Evolutionary conservation across 30 jellyfish, hydroid and myxozoan species (phyloP).

Genomic region (Catostylus mosaicus): DNA sequence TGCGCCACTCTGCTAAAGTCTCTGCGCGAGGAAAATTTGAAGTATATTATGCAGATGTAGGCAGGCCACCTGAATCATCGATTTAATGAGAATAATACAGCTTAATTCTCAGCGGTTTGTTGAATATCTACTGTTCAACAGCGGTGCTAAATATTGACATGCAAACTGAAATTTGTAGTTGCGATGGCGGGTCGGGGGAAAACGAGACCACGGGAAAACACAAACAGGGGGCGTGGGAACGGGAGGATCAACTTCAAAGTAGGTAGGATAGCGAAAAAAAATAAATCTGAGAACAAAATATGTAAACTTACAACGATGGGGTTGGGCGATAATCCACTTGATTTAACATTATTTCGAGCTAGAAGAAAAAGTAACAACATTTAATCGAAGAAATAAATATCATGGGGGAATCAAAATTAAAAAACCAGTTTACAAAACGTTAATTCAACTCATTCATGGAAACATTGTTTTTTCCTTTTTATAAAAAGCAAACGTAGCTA

Average conservation of each 20-base stretch:
- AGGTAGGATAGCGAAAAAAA: neutral
- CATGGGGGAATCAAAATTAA: neutral
- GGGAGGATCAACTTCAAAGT: too few relatives aligned
- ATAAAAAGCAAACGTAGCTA: too few relatives aligned
- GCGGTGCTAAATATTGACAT: too few relatives aligned
- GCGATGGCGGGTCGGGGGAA: too few relatives aligned
- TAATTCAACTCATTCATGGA: too few relatives aligned
- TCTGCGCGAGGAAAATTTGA: neutral
- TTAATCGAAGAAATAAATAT: neutral
- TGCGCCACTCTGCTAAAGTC: conserved; percentile 70
- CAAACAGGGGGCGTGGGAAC: too few relatives aligned
- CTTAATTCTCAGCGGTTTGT: too few relatives aligned
- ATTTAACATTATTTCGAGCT: conserved; percentile 31
- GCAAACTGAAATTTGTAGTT: too few relatives aligned
- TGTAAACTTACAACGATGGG: conserved; percentile 25
- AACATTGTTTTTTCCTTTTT: too few relatives aligned
- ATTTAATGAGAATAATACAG: too few relatives aligned
- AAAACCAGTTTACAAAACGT: neutral
- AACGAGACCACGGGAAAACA: too few relatives aligned
- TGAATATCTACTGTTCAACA: too few relatives aligned
- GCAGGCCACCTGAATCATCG: neutral
- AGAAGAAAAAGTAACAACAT: neutral
- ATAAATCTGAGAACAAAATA: neutral
- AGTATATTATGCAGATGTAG: conserved; percentile 6
- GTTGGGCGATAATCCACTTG: conserved; percentile 24